Base-by-base conservation (phyloP, 1,140 invertebrate species). In the Oncopeltus fasciatus region DNA sequence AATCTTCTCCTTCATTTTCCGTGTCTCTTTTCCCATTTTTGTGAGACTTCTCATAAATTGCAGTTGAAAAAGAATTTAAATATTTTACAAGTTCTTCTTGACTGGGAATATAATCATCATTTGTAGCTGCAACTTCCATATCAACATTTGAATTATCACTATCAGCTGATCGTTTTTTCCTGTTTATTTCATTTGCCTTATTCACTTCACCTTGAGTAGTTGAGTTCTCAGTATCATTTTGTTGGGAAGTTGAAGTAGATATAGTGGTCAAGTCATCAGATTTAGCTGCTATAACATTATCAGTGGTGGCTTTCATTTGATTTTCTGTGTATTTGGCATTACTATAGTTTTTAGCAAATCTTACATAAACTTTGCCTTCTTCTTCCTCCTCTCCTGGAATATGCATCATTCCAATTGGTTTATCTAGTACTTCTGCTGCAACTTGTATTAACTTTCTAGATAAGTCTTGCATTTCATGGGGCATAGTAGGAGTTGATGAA, bases 321-420 rank as follows among this genome's bases (percentile, higher is more conserved):
- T 20, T 2, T 9, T 49, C 2, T 2, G 47, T 9, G n/a, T 2
- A 53, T 53, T 53, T 26, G 20, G 24, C 24, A 53, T 3, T 26
- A 1, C 12, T 24, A 14, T 57, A 28, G 21, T 44, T 18, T 64
- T 63, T 47, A 56, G 5, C 21, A 51, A 57, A 58, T 9, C 24
- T 64, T 9, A 61, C 60, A 24, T 57, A 61, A 29, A 64, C 63
- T 14, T 53, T 24, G 47, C 58, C 28, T 16, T 29, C 20, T 11
- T 53, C 49, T 21, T 21, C 18, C 3, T 53, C 49, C 12, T 53
- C 49, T 24, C 20, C 14, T 53, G 21, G 14, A 24, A 53, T 16
- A 14, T 38, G 21, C 49, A 8, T 53, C 24, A 24, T 18, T 24
- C 2, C 31, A 14, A 8, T 5, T 14, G 49, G 49, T 26, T 53